Conservation (phyloP, 1,140 invertebrate species). For the Plectrocnemia conspersa region DNA sequence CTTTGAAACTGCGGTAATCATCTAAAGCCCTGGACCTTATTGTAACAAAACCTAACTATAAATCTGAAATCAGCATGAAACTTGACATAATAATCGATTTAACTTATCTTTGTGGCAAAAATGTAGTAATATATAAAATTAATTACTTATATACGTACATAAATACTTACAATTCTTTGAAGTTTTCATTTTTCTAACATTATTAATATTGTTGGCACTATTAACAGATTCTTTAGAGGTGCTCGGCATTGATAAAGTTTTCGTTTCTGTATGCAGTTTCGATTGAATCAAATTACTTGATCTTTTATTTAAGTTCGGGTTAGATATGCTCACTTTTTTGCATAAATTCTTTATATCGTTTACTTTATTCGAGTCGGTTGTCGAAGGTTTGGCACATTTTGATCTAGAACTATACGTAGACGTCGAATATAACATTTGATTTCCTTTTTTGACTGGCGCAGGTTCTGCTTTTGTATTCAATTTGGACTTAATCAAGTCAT, state of each 20-base stretch:
- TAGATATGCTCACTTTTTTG: background rate
- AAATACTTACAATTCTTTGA: slow-evolving; percentile 45
- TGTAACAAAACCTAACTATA: too few species aligned
- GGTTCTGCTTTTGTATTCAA: slow-evolving; percentile 28
- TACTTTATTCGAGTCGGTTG: slow-evolving; percentile 5
- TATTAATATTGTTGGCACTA: slow-evolving; percentile 32
- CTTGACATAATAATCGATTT: too few species aligned
- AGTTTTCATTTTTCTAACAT: slow-evolving; percentile 34
- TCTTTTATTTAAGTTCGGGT: background rate
- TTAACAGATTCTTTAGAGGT: background rate
- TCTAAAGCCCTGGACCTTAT: too few species aligned
- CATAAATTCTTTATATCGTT: slow-evolving; percentile 37
- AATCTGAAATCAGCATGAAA: too few species aligned
- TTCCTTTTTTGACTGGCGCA: slow-evolving; percentile 36
- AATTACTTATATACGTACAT: too few species aligned
- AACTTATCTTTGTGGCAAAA: too few species aligned
- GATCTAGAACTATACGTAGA: slow-evolving; percentile 49
- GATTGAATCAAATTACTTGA: background rate
- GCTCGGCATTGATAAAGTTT: background rate
- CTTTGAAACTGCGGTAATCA: too few species aligned
- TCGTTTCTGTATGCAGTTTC: background rate
- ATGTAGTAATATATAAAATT: too few species aligned
- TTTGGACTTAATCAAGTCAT: slow-evolving; percentile 42
- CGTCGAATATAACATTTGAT: slow-evolving; percentile 47
- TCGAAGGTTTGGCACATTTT: slow-evolving; percentile 35